Percentiles rank a stretch among this genome's conserved stretches.
Evolutionary conservation across 2,888 invertebrate genomes (phyloP).

Genomic region (Ischnus inquisitorius): DNA sequence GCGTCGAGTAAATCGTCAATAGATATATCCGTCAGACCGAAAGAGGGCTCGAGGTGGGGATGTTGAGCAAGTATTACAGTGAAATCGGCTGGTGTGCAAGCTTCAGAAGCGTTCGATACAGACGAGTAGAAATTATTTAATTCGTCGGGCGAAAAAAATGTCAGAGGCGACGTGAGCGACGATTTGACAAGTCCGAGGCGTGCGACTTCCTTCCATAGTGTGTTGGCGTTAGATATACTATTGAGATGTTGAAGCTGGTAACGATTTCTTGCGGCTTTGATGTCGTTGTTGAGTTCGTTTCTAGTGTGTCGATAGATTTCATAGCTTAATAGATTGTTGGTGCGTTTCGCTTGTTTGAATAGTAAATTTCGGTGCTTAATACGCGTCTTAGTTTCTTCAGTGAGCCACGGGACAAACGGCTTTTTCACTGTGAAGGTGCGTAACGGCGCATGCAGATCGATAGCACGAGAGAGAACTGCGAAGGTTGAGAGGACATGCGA

Average conservation of each 20-base stretch:
- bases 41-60: too few species aligned
- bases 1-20: too few species aligned
- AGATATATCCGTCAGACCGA: too few species aligned
- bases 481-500: neutral
- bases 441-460: neutral
- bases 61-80: too few species aligned
- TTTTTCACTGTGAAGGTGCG: neutral
- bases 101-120: neutral
- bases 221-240: neutral
- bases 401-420: neutral
- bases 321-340: neutral
- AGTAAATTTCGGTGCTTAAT: neutral
- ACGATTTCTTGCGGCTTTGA: neutral
- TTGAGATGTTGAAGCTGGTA: neutral
- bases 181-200: neutral
- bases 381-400: neutral
- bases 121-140: neutral
- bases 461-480: too few species aligned
- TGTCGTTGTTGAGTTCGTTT: too few species aligned
- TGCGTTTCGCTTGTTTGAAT: neutral
- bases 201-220: too few species aligned
- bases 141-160: neutral
- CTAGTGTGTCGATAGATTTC: neutral
- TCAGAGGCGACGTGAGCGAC: neutral
- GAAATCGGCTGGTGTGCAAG: neutral